These are phyloP conservation scores for Odontamblyopus rebecca DNA, from an alignment of 2,797 vertebrate species.

Conservation along the genomic window DNA sequence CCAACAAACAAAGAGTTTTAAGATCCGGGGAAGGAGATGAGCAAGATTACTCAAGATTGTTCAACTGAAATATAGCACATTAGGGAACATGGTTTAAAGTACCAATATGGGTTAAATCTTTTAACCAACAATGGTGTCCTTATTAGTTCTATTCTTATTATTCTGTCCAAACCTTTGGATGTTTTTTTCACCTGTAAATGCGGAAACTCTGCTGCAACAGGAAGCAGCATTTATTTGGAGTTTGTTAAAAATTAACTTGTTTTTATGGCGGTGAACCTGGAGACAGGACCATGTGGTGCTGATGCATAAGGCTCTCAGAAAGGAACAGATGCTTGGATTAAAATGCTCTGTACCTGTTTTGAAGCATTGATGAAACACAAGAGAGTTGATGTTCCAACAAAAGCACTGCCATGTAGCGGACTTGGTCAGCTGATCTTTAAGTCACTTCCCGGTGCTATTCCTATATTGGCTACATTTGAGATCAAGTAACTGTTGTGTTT, in stretches of 20 bases:
- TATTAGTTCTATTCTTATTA: neutral
- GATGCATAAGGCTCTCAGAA: slow-evolving; percentile 65
- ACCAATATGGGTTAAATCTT: neutral
- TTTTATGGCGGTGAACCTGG: slow-evolving; percentile 75
- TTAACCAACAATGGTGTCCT: neutral
- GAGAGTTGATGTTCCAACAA: slow-evolving; percentile 6
- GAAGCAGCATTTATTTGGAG: slow-evolving; percentile 68
- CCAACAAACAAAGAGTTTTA: too few relatives aligned
- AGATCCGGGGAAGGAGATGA: too few relatives aligned
- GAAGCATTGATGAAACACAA: slow-evolving; percentile 45
- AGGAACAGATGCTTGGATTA: slow-evolving; percentile 52
- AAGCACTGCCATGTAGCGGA: neutral
- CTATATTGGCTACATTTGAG: neutral
- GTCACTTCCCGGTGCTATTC: neutral
- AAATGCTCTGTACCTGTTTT: slow-evolving; percentile 38
- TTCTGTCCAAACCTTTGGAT: neutral
- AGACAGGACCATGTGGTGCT: slow-evolving; percentile 68
- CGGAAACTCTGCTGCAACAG: slow-evolving; percentile 24
- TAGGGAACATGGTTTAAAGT: neutral
- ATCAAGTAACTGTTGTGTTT: neutral
- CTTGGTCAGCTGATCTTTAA: neutral
- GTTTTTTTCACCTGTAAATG: slow-evolving; percentile 26
- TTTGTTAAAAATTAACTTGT: slow-evolving; percentile 81
- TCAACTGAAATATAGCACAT: too few relatives aligned
- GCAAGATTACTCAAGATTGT: too few relatives aligned